Evolutionary conservation across 2,113 vertebrate genomes (phyloP).

Genomic region (Sceloporus tristichus): DNA sequence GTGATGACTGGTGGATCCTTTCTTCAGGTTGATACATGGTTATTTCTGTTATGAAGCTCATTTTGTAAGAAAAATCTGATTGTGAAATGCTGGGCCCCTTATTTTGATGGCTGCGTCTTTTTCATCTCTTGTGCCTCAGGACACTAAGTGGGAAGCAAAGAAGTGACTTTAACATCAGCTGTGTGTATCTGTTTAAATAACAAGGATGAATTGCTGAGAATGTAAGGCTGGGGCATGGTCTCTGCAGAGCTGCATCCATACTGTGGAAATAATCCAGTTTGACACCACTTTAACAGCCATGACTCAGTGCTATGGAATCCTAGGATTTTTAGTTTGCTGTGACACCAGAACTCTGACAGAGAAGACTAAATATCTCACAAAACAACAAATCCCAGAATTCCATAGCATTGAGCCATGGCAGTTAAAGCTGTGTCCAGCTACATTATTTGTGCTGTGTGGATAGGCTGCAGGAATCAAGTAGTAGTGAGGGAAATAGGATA

Average conservation of each 20-base stretch:
- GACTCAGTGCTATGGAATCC: too few species aligned
- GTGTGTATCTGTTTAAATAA: background rate
- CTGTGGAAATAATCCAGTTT: too few species aligned
- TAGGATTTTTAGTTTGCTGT: too few species aligned
- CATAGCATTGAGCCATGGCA: too few species aligned
- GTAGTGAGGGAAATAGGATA: background rate
- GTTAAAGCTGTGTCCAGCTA: too few species aligned
- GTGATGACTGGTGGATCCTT: background rate
- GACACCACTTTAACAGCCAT: too few species aligned
- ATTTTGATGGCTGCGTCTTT: background rate
- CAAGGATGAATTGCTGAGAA: background rate
- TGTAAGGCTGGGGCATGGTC: background rate
- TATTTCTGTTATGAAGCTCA: background rate
- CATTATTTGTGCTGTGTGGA: too few species aligned
- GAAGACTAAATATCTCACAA: too few species aligned
- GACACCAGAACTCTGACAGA: too few species aligned
- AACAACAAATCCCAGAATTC: too few species aligned
- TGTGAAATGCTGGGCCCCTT: background rate
- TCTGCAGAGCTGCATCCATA: too few species aligned
- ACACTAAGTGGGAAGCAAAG: background rate
- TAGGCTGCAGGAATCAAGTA: background rate
- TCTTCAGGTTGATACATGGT: background rate
- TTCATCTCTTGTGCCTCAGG: background rate
- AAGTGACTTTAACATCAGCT: background rate
- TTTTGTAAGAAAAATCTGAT: constrained; percentile 13